Evolutionary conservation across 2,113 vertebrate genomes (phyloP).

Genomic region (Erinaceus europaeus): DNA sequence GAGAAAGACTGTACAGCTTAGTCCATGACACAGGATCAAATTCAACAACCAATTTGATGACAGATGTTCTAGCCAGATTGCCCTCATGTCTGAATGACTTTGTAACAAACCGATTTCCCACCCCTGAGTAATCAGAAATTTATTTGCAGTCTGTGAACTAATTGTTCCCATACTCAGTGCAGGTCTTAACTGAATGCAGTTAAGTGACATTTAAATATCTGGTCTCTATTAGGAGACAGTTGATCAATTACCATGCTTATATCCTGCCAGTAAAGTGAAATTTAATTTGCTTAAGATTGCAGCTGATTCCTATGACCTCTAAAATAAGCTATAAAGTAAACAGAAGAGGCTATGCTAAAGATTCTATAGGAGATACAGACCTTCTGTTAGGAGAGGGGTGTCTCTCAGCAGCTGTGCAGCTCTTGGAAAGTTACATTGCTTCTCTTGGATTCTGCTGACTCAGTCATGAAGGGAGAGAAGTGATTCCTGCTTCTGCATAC

Average conservation of each 20-base stretch:
- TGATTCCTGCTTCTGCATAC: background rate
- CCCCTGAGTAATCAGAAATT: slow-evolving; percentile 44
- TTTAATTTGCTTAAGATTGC: slow-evolving; percentile 32
- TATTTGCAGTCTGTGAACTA: slow-evolving; percentile 51
- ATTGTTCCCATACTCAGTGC: slow-evolving; percentile 57
- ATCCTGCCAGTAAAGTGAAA: slow-evolving; percentile 10
- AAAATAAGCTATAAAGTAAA: background rate
- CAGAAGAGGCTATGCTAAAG: background rate
- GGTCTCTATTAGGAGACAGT: slow-evolving; percentile 41
- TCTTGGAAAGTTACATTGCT: background rate
- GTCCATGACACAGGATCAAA: background rate
- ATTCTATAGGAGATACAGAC: background rate
- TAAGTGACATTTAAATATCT: slow-evolving; percentile 41
- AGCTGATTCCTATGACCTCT: slow-evolving; percentile 1
- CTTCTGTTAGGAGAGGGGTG: background rate
- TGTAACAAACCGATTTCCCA: background rate
- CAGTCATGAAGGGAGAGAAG: background rate
- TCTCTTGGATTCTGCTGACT: background rate
- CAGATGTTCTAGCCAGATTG: slow-evolving; percentile 5
- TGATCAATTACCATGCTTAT: slow-evolving; percentile 39
- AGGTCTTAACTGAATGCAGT: slow-evolving; percentile 27
- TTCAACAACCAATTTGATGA: background rate
- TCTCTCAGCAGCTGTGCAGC: rapidly evolving
- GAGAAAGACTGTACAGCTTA: background rate
- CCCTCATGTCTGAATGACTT: background rate